Base-by-base conservation (phyloP, 2,888 invertebrate species). In the Drosophila eohydei region DNA sequence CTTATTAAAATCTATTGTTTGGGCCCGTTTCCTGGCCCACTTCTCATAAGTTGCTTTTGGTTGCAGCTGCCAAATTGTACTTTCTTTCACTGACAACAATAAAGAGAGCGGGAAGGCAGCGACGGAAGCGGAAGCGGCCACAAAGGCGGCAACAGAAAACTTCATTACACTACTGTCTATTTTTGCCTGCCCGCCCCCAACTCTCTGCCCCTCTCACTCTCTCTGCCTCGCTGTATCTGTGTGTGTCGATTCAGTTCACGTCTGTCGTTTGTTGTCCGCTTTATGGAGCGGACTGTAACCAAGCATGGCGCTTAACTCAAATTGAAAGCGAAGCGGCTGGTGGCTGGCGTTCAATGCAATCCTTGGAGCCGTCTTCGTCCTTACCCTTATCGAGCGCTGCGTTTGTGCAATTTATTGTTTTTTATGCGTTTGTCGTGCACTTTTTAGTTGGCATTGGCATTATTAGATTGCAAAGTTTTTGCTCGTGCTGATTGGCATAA, bases 401-500 rank as follows among this genome's bases (percentile, higher is more conserved):
- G 68, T 80, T 89, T 86, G 78, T 87, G 77, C 75, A 89, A 90
- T 88, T 89, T 88, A 88, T 88, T 88, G 89, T 90, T 89, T 87
- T 87, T 87, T 82, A 89, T 88, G 79, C 84, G 85, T 87, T 90
- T 87, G 82, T 89, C 78, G 80, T 88, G 80, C 78, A 89, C 88
- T 89, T 89, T 81, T 88, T 82, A 85, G 79, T 88, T 88, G 76
- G 77, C 83, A 85, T 86, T 80, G 83, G 72, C 79, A 77, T 89
- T 89, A 89, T 89, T 90, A 89, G 90, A 90, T 89, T 88, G 59
- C 63, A 81, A 89, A 90, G 65, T 88, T 87, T 88, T 71, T 67
- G 54, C 57, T 71, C 66, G 73, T 73, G 71, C 86, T 88, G 86
- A 86, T 83, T 83, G 89, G 63, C 71, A 71, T 69, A 71, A 63